These are phyloP conservation scores for Meriones psammophilus DNA, from an alignment of 2,797 vertebrate species.

Conservation along the genomic window DNA sequence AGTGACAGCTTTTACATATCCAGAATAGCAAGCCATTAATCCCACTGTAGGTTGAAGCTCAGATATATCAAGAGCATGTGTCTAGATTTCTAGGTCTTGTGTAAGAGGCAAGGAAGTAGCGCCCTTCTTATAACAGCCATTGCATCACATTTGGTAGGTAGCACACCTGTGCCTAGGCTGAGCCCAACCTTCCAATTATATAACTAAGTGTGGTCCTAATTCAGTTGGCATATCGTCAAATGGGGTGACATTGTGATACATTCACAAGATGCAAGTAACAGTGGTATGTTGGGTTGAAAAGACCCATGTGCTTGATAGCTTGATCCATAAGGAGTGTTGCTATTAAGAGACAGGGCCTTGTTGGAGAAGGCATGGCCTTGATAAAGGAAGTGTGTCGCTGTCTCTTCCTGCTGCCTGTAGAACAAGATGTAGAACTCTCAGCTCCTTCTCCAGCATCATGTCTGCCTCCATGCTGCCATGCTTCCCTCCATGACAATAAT, in stretches of 20 bases:
- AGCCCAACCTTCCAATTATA: constrained; percentile 25
- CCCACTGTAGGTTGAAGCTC: neutral
- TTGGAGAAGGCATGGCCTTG: neutral
- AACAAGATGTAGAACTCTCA: neutral
- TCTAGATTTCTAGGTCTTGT: neutral
- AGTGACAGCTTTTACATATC: neutral
- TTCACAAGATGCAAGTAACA: constrained; percentile 14
- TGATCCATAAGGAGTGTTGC: neutral
- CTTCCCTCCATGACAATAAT: neutral
- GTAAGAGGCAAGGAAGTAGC: constrained; percentile 7
- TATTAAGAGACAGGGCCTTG: neutral
- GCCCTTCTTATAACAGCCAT: constrained; percentile 7
- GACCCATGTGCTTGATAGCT: neutral
- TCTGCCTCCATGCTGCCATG: neutral
- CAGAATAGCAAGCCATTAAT: neutral
- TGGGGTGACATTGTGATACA: neutral
- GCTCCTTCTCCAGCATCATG: neutral
- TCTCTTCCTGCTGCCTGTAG: neutral
- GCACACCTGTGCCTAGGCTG: neutral
- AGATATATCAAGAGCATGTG: neutral
- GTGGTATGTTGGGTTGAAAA: neutral
- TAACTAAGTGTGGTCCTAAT: constrained; percentile 48
- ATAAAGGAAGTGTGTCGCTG: neutral
- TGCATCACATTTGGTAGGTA: constrained; percentile 4
- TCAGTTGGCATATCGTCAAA: constrained; percentile 25